Conservation (phyloP, 1,140 invertebrate species). For the fruit fly (Drosophila melanogaster) region Release_6_plus_ISO1_MT NT_037436.4:3685001-3685500, state of each 20-base stretch:
- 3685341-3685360: no score
- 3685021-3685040: constrained; percentile 66
- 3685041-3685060: constrained; percentile 78
- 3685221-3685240: constrained; percentile 49
- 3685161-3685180: constrained; percentile 76
- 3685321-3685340: no score
- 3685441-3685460: no score
- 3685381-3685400: not conserved
- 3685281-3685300: no score
- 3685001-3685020: constrained; percentile 57
- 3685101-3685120: constrained; percentile 31
- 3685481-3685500: not conserved
- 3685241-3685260: not conserved
- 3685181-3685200: constrained; percentile 81
- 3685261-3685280: not conserved
- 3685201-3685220: constrained; percentile 78
- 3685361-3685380: not conserved
- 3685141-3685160: constrained; percentile 65
- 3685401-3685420: not conserved
- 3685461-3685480: constrained; percentile 17
- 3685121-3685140: constrained; percentile 17
- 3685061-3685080: constrained; percentile 38
- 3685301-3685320: no score
- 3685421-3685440: not conserved
- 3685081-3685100: constrained; percentile 3